A percentile compares a stretch with the other conserved stretches of the same genome.
phyloP scores from a whole-genome alignment of 2,797 vertebrate species.

The Siniperca undulata region DNA sequence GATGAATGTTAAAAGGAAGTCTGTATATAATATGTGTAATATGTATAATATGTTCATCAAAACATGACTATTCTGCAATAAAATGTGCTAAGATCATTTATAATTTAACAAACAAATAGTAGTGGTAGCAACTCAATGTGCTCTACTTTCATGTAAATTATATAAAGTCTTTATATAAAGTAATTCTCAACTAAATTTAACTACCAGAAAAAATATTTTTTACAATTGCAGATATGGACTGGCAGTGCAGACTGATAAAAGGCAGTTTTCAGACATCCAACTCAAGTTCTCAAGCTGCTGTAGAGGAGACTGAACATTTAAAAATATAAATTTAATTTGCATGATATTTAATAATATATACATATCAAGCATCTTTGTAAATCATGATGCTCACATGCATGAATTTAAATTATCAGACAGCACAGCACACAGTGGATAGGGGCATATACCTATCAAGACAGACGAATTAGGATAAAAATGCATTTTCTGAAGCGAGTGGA shows the following conservation, averaged over 20 bases:
- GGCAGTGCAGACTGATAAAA: not conserved
- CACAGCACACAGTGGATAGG: not conserved
- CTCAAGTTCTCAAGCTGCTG: not conserved
- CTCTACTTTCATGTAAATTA: not conserved
- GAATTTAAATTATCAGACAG: not conserved
- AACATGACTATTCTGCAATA: not conserved
- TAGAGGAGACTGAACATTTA: not conserved
- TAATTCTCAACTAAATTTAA: not conserved
- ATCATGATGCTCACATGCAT: not conserved
- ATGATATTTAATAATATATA: not conserved
- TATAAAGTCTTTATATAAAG: not conserved
- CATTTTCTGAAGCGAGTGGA: not conserved
- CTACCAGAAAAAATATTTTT: not conserved
- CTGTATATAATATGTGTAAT: not conserved
- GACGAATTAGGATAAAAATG: not conserved
- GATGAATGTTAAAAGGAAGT: not conserved
- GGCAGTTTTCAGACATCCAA: not conserved
- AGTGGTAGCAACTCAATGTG: not conserved
- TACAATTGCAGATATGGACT: not conserved
- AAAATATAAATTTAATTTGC: not conserved
- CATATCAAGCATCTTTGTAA: not conserved
- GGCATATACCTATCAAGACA: not conserved
- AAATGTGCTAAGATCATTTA: not conserved
- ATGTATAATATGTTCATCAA: too few species aligned
- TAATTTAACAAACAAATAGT: not conserved